Evolutionary conservation across 2,888 invertebrate species (phyloP).

Genomic region (Ophraella communa): DNA sequence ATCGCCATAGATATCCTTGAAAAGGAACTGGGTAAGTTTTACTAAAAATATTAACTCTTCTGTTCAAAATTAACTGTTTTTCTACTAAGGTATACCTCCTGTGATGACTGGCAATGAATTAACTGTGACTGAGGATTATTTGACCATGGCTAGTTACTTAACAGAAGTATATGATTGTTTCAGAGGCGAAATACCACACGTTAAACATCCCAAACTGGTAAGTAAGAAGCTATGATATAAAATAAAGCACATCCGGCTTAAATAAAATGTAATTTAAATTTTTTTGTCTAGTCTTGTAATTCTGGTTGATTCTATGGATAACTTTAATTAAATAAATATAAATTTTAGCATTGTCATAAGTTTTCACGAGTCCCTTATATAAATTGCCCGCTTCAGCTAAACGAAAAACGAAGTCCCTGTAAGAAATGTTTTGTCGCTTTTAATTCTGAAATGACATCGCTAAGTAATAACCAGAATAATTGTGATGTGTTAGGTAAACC

Average conservation of each 20-base stretch:
- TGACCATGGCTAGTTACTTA: slow-evolving; percentile 82
- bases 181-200: slow-evolving; percentile 88
- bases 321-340: not conserved
- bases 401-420: slow-evolving; percentile 7
- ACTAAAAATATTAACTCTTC: not conserved
- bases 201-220: slow-evolving; percentile 77
- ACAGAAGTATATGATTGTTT: slow-evolving; percentile 89
- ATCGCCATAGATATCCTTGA: slow-evolving; percentile 87
- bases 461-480: not conserved
- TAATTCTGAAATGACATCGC: slow-evolving; percentile 18
- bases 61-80: slow-evolving; percentile 30
- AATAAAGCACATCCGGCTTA: too few species aligned
- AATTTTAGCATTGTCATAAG: slow-evolving; percentile 28
- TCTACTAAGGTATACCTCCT: slow-evolving; percentile 64
- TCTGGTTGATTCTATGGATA: not conserved
- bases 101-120: slow-evolving; percentile 82
- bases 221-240: slow-evolving; percentile 50
- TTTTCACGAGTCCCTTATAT: not conserved
- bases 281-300: not conserved
- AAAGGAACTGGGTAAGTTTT: slow-evolving; percentile 75
- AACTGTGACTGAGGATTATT: slow-evolving; percentile 73
- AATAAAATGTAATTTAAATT: too few species aligned
- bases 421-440: slow-evolving; percentile 26
- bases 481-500: not conserved
- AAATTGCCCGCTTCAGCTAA: not conserved